A percentile compares a stretch with the other conserved stretches of the same genome.
These are phyloP conservation scores for Lophotriccus pileatus DNA, from an alignment of 2,797 vertebrate genomes.

Conservation along the genomic window DNA sequence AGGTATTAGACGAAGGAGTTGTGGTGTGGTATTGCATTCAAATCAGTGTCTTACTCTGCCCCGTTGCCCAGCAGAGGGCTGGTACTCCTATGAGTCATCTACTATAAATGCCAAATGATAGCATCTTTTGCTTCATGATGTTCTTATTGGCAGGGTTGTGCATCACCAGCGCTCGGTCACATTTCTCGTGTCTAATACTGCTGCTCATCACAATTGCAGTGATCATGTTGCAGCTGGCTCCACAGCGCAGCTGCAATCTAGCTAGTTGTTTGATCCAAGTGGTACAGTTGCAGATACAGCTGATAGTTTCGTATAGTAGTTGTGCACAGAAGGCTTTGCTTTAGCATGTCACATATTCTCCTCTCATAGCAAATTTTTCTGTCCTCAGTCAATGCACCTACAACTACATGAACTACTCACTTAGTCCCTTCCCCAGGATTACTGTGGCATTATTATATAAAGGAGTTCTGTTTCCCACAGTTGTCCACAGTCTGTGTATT, in stretches of 20 bases:
- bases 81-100: constrained; percentile 52
- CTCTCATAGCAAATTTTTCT: neutral
- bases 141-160: constrained; percentile 1
- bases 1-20: neutral
- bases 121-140: constrained; percentile 52
- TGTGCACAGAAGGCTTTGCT: neutral
- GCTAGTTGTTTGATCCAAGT: neutral
- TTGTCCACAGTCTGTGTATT: neutral
- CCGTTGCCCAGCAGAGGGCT: neutral
- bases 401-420: neutral
- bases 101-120: constrained; percentile 61
- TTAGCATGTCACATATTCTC: neutral
- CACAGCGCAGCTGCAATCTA: neutral
- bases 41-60: constrained; percentile 37
- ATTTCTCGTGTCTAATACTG: constrained; percentile 23
- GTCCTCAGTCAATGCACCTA: neutral
- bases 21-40: constrained; percentile 37
- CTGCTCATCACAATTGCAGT: neutral
- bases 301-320: neutral
- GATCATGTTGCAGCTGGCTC: neutral
- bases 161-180: constrained; percentile 13
- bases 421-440: neutral
- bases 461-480: constrained; percentile 33
- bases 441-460: neutral
- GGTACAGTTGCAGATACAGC: neutral